These are phyloP conservation scores for Oplegnathus fasciatus DNA, from an alignment of 2,113 vertebrate genomes.

Conservation along the genomic window DNA sequence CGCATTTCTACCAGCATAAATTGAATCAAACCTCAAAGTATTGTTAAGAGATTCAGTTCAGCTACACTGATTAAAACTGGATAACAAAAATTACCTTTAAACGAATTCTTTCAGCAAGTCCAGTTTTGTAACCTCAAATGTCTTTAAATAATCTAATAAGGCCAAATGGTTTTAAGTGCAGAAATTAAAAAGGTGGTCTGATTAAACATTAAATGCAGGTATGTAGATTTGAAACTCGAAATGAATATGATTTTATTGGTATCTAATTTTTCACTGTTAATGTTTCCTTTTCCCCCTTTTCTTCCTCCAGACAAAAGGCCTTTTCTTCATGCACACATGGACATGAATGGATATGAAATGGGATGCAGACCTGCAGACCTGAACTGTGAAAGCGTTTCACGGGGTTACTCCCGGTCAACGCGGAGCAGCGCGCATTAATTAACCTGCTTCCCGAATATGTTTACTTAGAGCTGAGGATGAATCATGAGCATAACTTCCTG, in stretches of 20 bases:
- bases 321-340: constrained; percentile 50
- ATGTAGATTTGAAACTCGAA: neutral
- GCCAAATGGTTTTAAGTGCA: neutral
- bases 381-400: neutral
- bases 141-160: neutral
- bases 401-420: constrained; percentile 61
- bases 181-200: neutral
- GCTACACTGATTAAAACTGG: neutral
- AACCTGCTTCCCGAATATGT: constrained; percentile 13
- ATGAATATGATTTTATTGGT: neutral
- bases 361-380: constrained; percentile 56
- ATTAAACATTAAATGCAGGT: neutral
- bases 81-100: neutral
- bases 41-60: neutral
- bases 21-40: neutral
- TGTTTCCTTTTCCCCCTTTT: neutral
- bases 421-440: constrained; percentile 27
- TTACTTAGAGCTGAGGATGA: neutral
- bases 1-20: constrained; percentile 16
- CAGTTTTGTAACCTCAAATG: neutral
- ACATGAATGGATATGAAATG: constrained; percentile 32
- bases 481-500: neutral
- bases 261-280: neutral
- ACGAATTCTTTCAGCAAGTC: neutral
- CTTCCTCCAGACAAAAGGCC: constrained; percentile 52